Evolutionary conservation across 2,888 invertebrate species (phyloP), one percentile per base, ranked within the genome.

Genomic region (Liodrosophila aerea): DNA sequence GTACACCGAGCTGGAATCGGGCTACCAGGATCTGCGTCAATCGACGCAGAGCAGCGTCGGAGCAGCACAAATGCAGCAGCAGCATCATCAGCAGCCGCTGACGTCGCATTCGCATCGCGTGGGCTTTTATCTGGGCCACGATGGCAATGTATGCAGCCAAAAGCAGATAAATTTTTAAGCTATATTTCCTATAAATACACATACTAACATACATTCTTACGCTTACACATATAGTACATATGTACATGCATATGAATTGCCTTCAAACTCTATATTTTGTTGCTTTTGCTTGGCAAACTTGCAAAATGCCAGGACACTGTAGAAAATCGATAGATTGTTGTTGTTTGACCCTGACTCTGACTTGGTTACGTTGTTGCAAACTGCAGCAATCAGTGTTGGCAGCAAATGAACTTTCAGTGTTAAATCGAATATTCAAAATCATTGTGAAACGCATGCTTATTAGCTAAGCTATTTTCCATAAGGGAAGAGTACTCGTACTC

Each of bases 1-100:
- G 89, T 97, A 97, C 91, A 96, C 96, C 89, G 96, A 97, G 92
- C 92, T 97, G 87, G 97, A 97, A 92, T 95, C 95, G 92, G 97
- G 97, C 82, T 97, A 97, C 92, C 96, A 96, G 92, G 96, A 94
- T 87, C 92, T 95, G 89, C 85, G 87, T 47, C 87, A 87, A 44
- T 78, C 87, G 11, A 76, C 87, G 13, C 74, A 69, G 9, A 62
- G 40, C 40, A 73, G 36, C 54, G 54, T 45, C 31, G 63, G 56
- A 41, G 52, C 58, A 2, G 34, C 75, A 13, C 67, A 80, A 29
- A 47, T 59, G 46, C 51, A 61, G 36, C 61, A 64, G 3, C 22
- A 22, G 22, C 22, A 22, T 2, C 22, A 22, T 7, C 73, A 69
- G 36, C 72, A 64, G 15, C 36, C 70, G 30, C 33, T 56, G 16